These are phyloP conservation scores for Anser cygnoides DNA, from an alignment of 2,113 vertebrate species.

Conservation along the genomic window DNA sequence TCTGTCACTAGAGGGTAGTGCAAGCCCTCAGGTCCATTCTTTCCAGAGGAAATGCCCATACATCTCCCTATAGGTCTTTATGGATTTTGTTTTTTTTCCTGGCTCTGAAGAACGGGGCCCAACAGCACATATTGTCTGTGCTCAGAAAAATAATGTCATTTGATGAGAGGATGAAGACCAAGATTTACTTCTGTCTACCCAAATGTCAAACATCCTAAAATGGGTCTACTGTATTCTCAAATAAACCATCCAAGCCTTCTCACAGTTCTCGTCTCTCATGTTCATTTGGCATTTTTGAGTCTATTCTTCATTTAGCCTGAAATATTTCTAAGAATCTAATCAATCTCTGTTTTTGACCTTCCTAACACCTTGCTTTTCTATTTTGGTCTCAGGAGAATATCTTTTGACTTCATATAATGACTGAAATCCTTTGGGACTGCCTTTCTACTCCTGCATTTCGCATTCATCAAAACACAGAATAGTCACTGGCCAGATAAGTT, in stretches of 20 bases:
- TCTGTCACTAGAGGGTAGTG: slow-evolving; percentile 69
- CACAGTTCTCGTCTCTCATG: background rate
- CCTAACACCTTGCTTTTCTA: background rate
- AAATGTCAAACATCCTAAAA: background rate
- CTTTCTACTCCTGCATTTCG: background rate
- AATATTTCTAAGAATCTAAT: slow-evolving; percentile 21
- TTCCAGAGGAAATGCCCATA: background rate
- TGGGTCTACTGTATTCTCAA: background rate
- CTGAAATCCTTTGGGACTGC: no score
- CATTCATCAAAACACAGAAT: background rate
- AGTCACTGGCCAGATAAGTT: background rate
- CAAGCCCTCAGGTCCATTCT: slow-evolving; percentile 25
- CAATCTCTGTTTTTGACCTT: background rate
- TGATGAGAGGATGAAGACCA: background rate
- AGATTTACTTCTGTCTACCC: background rate
- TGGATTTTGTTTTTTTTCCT: background rate
- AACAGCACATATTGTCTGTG: background rate
- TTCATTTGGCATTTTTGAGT: background rate
- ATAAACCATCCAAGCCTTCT: background rate
- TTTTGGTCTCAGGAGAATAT: background rate
- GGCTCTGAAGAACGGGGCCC: background rate
- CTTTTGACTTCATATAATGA: background rate
- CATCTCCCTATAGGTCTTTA: background rate
- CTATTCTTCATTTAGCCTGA: background rate
- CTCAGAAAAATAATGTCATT: background rate